These are phyloP conservation scores for Fulica atra DNA, from an alignment of 2,113 vertebrate genomes.

Conservation along the genomic window DNA sequence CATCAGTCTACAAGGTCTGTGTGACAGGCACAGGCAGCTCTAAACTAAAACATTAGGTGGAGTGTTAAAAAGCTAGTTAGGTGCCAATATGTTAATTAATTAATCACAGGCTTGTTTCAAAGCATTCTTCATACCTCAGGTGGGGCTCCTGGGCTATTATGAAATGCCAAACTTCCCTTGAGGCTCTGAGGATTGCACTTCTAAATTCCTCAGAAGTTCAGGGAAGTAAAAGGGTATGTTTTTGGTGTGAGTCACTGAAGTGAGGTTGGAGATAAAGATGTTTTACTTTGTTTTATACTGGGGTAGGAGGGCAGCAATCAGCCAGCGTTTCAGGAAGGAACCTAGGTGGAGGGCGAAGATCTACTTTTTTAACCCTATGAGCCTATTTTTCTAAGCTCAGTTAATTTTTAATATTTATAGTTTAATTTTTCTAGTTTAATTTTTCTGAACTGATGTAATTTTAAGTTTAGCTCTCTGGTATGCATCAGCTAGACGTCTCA, in stretches of 20 bases:
- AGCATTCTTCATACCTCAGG: slow-evolving; percentile 65
- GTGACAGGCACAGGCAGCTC: slow-evolving; percentile 53
- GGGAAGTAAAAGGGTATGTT: slow-evolving; percentile 68
- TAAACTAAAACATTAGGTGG: slow-evolving; percentile 30
- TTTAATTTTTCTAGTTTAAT: not conserved
- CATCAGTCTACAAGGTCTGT: slow-evolving; percentile 16
- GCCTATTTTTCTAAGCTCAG: not conserved
- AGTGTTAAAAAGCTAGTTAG: slow-evolving; percentile 43
- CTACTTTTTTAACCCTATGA: not conserved
- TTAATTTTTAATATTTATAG: not conserved
- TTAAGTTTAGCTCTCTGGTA: not conserved
- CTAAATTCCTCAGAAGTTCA: slow-evolving; percentile 64
- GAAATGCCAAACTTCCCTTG: slow-evolving; percentile 57
- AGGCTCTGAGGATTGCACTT: slow-evolving; percentile 44
- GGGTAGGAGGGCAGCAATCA: not conserved
- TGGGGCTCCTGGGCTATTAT: slow-evolving; percentile 61
- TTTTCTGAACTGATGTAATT: not conserved
- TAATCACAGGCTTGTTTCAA: slow-evolving; percentile 62
- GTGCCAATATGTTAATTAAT: slow-evolving; percentile 70
- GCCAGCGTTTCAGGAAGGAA: not conserved
- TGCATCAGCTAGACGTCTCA: not conserved
- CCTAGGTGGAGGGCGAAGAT: not conserved
- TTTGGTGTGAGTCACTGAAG: slow-evolving; percentile 57
- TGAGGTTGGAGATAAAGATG: slow-evolving; percentile 50
- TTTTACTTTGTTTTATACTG: slow-evolving; percentile 45